Conservation (phyloP, 2,113 vertebrate genomes). For the Chloropsis hardwickii region DNA sequence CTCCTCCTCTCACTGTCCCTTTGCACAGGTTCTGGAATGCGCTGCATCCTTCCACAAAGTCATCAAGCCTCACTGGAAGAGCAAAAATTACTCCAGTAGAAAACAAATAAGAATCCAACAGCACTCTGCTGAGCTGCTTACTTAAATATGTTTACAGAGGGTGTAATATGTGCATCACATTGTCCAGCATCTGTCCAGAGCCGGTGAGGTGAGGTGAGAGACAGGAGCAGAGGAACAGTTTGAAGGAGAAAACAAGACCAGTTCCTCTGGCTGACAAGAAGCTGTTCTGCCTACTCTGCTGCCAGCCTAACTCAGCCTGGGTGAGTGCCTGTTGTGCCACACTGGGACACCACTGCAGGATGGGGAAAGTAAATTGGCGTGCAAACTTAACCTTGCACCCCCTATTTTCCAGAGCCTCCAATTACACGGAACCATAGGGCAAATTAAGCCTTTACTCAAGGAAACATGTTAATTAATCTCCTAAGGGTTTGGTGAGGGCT, state of each 20-base stretch:
- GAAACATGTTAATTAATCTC: constrained; percentile 30
- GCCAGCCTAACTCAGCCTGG: not conserved
- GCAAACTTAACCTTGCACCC: not conserved
- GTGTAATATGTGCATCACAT: not conserved
- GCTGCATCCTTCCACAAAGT: not conserved
- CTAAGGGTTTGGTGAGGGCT: constrained; percentile 1
- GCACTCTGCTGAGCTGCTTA: not conserved
- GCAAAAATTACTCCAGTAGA: not conserved
- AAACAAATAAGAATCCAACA: not conserved
- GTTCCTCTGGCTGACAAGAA: not conserved
- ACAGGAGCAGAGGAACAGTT: not conserved
- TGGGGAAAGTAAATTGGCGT: not conserved
- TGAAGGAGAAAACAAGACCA: not conserved
- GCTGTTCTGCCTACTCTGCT: not conserved
- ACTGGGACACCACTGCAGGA: not conserved
- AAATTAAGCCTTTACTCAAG: constrained; percentile 27
- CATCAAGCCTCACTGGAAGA: not conserved
- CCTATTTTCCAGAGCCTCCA: constrained; percentile 14
- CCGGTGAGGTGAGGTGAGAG: not conserved
- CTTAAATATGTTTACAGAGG: not conserved
- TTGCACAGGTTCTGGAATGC: not conserved
- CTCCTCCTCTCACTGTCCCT: not conserved
- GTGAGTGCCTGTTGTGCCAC: not conserved
- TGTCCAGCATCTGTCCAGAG: not conserved
- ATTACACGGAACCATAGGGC: not conserved